Conservation (phyloP, 2,888 invertebrate genomes). For the Erebia epiphron region DNA sequence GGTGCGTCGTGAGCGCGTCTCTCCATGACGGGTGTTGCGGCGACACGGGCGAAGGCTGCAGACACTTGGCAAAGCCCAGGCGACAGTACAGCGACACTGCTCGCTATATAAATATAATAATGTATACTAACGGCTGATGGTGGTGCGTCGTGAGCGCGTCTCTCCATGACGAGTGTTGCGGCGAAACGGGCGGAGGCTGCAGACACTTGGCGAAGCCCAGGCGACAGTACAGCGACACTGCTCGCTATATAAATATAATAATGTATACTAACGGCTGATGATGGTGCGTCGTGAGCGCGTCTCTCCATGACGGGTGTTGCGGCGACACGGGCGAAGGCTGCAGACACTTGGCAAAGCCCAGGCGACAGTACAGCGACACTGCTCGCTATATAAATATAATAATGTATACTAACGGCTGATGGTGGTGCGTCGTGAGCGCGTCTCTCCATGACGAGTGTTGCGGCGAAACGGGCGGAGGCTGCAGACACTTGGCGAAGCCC, state of each 20-base stretch:
- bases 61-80: slow-evolving; percentile 93
- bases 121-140: slow-evolving; percentile 64
- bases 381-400: too few species aligned
- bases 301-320: slow-evolving; percentile 89
- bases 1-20: slow-evolving; percentile 72
- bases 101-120: too few species aligned
- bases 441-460: slow-evolving; percentile 89
- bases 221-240: slow-evolving; percentile 96
- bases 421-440: slow-evolving; percentile 72
- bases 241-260: too few species aligned
- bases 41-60: slow-evolving; percentile 81
- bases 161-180: slow-evolving; percentile 89
- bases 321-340: slow-evolving; percentile 81
- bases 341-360: slow-evolving; percentile 94
- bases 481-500: slow-evolving; percentile 93
- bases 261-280: slow-evolving; percentile 63
- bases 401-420: slow-evolving; percentile 59
- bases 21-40: slow-evolving; percentile 89
- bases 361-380: slow-evolving; percentile 95
- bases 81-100: slow-evolving; percentile 97
- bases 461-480: slow-evolving; percentile 80
- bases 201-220: slow-evolving; percentile 94
- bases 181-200: slow-evolving; percentile 79
- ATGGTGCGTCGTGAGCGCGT: slow-evolving; percentile 71
- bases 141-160: slow-evolving; percentile 72